A percentile compares a stretch with the other conserved stretches of the same genome.
Conservation (phyloP, 2,888 invertebrate genomes). For the Julus scanicus region DNA sequence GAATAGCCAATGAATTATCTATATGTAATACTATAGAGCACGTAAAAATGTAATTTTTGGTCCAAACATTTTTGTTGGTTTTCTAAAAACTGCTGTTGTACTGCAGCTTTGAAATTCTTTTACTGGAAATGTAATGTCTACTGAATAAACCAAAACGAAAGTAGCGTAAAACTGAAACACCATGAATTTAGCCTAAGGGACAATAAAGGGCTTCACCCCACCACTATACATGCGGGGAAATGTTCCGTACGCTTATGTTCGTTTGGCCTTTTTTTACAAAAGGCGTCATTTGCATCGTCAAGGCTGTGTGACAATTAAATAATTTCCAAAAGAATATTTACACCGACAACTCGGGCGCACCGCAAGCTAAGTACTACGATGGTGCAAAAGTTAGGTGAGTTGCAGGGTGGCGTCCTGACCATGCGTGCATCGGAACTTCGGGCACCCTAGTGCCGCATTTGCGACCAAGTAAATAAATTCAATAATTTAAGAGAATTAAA, state of each 20-base stretch:
- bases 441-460: background rate
- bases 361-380: background rate
- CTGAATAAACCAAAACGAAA: too few species aligned
- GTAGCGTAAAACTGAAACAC: too few species aligned
- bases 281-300: background rate
- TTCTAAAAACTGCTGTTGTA: too few species aligned
- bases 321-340: constrained; percentile 7
- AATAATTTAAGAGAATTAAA: constrained; percentile 42
- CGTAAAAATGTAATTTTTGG: too few species aligned
- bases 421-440: background rate
- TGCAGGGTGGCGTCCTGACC: background rate
- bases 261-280: background rate
- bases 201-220: background rate
- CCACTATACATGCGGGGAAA: background rate
- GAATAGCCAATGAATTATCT: too few species aligned
- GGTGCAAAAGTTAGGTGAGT: background rate
- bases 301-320: background rate
- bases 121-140: too few species aligned
- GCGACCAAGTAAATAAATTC: background rate
- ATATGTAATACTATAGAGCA: too few species aligned
- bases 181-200: too few species aligned
- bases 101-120: too few species aligned
- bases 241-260: background rate
- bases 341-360: background rate
- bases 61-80: too few species aligned